These are phyloP conservation scores for Choloepus didactylus DNA, from an alignment of 2,797 vertebrate genomes.

Conservation along the genomic window DNA sequence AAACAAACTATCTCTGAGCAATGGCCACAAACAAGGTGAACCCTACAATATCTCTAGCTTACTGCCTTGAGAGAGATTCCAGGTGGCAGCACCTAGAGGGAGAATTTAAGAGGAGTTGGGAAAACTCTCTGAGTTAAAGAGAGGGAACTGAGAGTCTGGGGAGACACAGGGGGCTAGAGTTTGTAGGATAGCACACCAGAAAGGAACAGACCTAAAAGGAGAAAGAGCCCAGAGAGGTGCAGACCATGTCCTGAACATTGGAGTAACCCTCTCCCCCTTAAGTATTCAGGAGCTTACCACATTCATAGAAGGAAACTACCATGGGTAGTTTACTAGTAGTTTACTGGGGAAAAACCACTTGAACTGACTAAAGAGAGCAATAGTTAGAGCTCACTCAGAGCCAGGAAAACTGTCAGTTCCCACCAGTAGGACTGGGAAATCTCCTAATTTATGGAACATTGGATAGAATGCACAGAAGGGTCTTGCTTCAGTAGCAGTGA, in stretches of 20 bases:
- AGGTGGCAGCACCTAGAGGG: rapidly evolving
- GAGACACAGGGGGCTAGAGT: background rate
- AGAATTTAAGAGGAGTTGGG: background rate
- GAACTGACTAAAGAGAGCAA: background rate
- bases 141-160: background rate
- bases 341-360: background rate
- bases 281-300: background rate
- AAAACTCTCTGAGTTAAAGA: background rate
- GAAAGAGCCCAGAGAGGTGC: too few relatives aligned
- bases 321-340: background rate
- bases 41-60: background rate
- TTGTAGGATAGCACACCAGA: background rate
- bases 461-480: background rate
- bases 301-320: background rate
- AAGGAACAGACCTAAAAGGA: background rate
- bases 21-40: too few relatives aligned
- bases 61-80: background rate
- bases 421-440: background rate
- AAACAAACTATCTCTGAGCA: background rate
- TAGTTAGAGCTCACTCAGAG: background rate
- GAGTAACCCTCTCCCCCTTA: rapidly evolving
- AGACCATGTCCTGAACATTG: background rate
- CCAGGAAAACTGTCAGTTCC: background rate
- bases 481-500: background rate
- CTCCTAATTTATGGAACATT: background rate